These are phyloP conservation scores for Orchesella flavescens DNA, from an alignment of 2,888 invertebrate genomes.

Conservation along the genomic window DNA sequence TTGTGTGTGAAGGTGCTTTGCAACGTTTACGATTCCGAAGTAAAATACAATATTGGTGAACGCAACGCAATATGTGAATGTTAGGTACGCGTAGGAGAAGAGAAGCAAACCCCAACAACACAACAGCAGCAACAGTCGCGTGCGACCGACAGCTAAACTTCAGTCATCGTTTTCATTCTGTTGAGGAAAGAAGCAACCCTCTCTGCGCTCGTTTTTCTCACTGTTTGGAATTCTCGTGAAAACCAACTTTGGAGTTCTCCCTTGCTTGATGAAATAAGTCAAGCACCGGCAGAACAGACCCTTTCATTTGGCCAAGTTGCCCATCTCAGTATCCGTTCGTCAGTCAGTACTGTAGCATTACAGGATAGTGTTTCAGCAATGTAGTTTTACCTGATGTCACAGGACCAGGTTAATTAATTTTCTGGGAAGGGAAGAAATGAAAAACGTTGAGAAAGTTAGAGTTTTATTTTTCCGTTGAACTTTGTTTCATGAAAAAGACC, in stretches of 20 bases:
- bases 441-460: not conserved
- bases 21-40: no score
- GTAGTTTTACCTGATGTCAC: not conserved
- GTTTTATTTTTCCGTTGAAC: not conserved
- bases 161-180: slow-evolving; percentile 63
- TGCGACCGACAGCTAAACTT: slow-evolving; percentile 62
- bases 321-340: not conserved
- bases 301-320: not conserved
- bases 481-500: not conserved
- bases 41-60: no score
- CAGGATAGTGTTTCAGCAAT: not conserved
- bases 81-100: not conserved
- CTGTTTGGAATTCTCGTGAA: not conserved
- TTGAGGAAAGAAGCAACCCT: slow-evolving; percentile 55
- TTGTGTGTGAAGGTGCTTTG: no score
- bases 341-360: not conserved
- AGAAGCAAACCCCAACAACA: not conserved
- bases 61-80: no score
- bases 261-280: slow-evolving; percentile 4
- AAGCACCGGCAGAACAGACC: slow-evolving; percentile 21
- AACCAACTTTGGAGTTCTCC: not conserved
- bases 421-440: not conserved
- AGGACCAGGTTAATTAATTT: not conserved
- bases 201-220: not conserved
- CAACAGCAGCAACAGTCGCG: slow-evolving; percentile 53